Percentiles rank a stretch among this genome's conserved stretches.
These are phyloP conservation scores for Hypercompe scribonia DNA, from an alignment of 2,888 invertebrate genomes.

Conservation along the genomic window DNA sequence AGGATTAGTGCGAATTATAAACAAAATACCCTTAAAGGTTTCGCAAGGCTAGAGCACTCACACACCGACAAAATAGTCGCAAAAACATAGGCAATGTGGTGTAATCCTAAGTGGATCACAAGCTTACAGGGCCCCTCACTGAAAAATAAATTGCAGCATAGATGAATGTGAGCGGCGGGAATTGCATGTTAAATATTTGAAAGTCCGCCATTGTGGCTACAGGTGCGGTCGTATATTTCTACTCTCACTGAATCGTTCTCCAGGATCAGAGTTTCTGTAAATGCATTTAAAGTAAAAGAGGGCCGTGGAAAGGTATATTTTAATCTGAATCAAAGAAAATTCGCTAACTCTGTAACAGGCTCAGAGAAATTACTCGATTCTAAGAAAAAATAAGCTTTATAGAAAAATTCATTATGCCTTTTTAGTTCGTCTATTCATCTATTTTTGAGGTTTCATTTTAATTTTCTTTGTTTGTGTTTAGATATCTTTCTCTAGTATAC, in stretches of 20 bases:
- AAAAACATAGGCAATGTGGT: slow-evolving; percentile 18
- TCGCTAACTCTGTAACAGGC: too few relatives aligned
- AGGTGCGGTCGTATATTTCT: slow-evolving; percentile 38
- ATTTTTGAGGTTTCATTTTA: neutral
- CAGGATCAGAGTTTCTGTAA: slow-evolving; percentile 40
- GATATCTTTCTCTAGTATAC: too few relatives aligned
- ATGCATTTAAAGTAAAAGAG: slow-evolving; percentile 27
- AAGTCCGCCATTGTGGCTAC: slow-evolving; percentile 54
- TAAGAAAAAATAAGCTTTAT: neutral
- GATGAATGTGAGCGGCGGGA: slow-evolving; percentile 69
- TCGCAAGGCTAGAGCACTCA: neutral
- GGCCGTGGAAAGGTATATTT: neutral
- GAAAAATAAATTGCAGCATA: slow-evolving; percentile 71
- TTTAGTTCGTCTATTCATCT: neutral
- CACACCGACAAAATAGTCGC: slow-evolving; percentile 2
- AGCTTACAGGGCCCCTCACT: slow-evolving; percentile 48
- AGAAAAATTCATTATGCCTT: too few relatives aligned
- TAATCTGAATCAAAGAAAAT: too few relatives aligned
- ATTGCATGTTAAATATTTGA: slow-evolving; percentile 74
- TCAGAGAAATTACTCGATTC: neutral
- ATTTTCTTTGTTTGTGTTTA: too few relatives aligned
- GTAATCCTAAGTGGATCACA: slow-evolving; percentile 49
- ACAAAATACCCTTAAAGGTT: neutral
- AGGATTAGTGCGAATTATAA: slow-evolving; percentile 2
- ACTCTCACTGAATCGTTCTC: slow-evolving; percentile 32